phyloP scores from a whole-genome alignment of 2,797 vertebrate species.

The Myotis daubentonii region DNA sequence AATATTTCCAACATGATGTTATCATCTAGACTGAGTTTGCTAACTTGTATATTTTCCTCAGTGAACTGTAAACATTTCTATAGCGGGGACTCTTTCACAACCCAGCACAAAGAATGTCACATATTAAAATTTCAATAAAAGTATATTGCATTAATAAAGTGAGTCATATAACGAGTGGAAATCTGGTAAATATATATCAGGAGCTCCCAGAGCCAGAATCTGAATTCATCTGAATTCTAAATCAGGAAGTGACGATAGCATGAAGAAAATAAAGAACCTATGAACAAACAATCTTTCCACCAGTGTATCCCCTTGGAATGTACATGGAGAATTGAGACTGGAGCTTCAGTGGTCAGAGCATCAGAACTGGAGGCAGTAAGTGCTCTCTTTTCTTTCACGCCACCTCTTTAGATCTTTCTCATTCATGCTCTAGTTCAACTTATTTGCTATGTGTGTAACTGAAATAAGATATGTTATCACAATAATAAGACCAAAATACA shows the following conservation, averaged over 20 bases:
- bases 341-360: background rate
- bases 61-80: background rate
- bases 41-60: background rate
- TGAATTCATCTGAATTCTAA: background rate
- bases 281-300: background rate
- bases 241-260: background rate
- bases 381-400: background rate
- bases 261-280: background rate
- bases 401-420: background rate
- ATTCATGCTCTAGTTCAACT: background rate
- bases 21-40: background rate
- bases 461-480: conserved; percentile 32
- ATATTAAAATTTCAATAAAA: background rate
- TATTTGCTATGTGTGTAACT: background rate
- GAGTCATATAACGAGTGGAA: background rate
- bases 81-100: background rate
- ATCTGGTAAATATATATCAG: background rate
- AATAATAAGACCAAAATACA: conserved; percentile 38
- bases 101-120: background rate
- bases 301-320: background rate
- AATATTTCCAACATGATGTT: background rate
- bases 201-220: background rate
- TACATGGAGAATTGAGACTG: rapidly evolving
- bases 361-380: background rate
- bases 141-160: background rate